Evolutionary conservation across 2,797 vertebrate genomes (phyloP), one percentile per base, ranked within the genome.

Genomic region (Rhynchotus rufescens): DNA sequence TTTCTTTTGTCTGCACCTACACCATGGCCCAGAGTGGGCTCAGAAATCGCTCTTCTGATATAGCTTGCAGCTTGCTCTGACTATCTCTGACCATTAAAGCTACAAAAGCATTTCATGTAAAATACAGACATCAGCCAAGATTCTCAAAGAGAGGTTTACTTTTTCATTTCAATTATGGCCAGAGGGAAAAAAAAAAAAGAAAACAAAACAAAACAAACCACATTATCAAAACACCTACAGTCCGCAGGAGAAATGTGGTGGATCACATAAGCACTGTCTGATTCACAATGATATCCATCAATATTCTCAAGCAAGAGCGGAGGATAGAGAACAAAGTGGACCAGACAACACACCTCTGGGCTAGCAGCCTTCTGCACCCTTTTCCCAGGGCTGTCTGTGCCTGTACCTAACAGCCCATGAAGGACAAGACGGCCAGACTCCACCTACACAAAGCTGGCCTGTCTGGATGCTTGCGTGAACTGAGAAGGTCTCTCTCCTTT

Each of bases 361-460:
- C 88, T 68, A 61, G 92, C 56, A 0, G 0, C 75, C 65, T 83
- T 61, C 68, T 88, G 90, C 5, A 0, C 61, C 65, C 73, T 94
- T 92, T 94, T 88, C 88, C 65, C 76, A 85, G 94, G 88, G 90
- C 88, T 86, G 84, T 90, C 88, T 94, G 81, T 7, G 4, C 49
- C 79, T 84, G 68, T 84, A 54, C 84, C 72, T 79, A 80, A 74
- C 40, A 56, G 9, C 79, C 75, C 54, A 49, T 8, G 1, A 74
- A 44, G 76, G 69, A 80, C 76, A 15, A 8, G n/a, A 76, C 57
- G 82, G 84, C 79, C 94, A 88, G 84, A 66, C 49, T 88, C 68
- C 88, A 78, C 88, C 88, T 74, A 72, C 93, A 17, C 68, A 30
- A 60, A 4, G 7, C 0, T 72, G 81, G 49, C 81, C 72, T 0